Conservation (phyloP, 1,140 invertebrate genomes). For the Harpegnathos saltator region DNA sequence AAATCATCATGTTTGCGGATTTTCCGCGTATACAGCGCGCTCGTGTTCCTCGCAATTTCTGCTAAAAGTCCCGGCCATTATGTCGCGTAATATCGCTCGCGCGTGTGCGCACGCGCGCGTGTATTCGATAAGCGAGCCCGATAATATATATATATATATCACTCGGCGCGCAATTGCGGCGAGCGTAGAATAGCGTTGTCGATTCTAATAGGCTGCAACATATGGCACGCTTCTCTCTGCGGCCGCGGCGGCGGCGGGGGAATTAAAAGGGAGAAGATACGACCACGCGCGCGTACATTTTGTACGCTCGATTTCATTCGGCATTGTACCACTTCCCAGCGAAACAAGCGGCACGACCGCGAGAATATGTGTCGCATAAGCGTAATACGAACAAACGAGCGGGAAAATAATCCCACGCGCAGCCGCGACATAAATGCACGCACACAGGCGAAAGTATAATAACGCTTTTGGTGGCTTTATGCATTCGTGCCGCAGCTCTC, state of each 20-base stretch:
- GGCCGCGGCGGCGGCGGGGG: not conserved
- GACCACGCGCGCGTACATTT: slow-evolving; percentile 22
- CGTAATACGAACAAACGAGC: slow-evolving; percentile 52
- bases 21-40: not conserved
- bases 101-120: no score
- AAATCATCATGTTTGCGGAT: not conserved
- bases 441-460: slow-evolving; percentile 33
- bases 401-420: slow-evolving; percentile 49
- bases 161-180: not conserved
- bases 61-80: slow-evolving; percentile 4
- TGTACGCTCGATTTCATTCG: slow-evolving; percentile 59
- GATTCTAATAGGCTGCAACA: not conserved
- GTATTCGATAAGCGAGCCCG: no score
- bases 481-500: slow-evolving; percentile 31
- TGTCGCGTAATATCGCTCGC: no score
- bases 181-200: slow-evolving; percentile 1
- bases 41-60: slow-evolving; percentile 3
- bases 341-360: slow-evolving; percentile 35
- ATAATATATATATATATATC: no score
- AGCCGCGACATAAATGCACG: slow-evolving; percentile 8
- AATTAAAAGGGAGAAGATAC: slow-evolving; percentile 56
- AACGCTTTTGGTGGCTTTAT: slow-evolving; percentile 57
- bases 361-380: slow-evolving; percentile 49
- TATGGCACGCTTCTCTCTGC: not conserved
- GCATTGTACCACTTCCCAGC: slow-evolving; percentile 43